Percentiles rank a stretch among this genome's conserved stretches.
Conservation (phyloP, 2,888 invertebrate species). For the Apodemia mormo region DNA sequence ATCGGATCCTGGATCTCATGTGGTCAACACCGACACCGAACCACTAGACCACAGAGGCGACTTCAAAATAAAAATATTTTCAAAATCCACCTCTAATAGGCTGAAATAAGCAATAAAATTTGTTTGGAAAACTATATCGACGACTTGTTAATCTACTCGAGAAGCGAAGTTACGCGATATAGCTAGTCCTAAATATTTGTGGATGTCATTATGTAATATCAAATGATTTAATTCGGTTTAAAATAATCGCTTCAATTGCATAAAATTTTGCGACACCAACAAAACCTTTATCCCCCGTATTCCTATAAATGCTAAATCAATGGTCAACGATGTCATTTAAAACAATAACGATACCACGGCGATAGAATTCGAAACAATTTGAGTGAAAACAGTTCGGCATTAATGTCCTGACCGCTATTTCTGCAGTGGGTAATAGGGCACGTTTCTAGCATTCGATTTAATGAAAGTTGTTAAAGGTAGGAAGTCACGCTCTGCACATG, state of each 20-base stretch:
- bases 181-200: too few relatives aligned
- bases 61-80: too few relatives aligned
- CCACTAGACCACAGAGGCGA: too few relatives aligned
- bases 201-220: too few relatives aligned
- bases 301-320: slow-evolving; percentile 10
- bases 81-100: too few relatives aligned
- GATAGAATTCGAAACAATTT: slow-evolving; percentile 10
- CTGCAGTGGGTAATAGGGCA: slow-evolving; percentile 2
- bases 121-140: too few relatives aligned
- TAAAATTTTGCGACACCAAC: not conserved
- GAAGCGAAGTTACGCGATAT: too few relatives aligned
- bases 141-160: too few relatives aligned
- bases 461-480: slow-evolving; percentile 8
- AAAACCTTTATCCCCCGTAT: slow-evolving; percentile 5
- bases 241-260: not conserved
- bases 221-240: not conserved
- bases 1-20: too few relatives aligned
- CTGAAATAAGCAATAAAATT: too few relatives aligned
- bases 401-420: slow-evolving; percentile 4
- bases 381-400: slow-evolving; percentile 8
- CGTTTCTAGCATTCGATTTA: slow-evolving; percentile 18
- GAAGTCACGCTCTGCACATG: not conserved
- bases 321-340: slow-evolving; percentile 15
- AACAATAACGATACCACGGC: slow-evolving; percentile 13
- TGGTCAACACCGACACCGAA: too few relatives aligned